Evolutionary conservation across 2,888 invertebrate genomes (phyloP).

Genomic region (Lagria hirta): DNA sequence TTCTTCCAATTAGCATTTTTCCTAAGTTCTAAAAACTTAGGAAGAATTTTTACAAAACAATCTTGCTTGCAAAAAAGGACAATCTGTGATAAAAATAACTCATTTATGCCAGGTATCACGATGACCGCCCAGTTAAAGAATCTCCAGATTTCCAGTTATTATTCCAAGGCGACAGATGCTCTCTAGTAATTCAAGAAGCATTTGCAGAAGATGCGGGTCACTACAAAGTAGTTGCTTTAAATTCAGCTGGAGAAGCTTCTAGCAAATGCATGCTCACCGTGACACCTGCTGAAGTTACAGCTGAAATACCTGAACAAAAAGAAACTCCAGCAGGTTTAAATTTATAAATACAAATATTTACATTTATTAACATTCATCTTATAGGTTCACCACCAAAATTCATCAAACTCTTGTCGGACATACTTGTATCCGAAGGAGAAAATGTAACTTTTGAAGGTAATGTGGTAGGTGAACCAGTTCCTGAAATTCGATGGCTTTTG

Average conservation of each 20-base stretch:
- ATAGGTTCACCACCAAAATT: conserved; percentile 67
- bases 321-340: conserved; percentile 46
- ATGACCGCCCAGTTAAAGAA: conserved; percentile 79
- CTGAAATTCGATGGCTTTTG: conserved; percentile 69
- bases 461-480: conserved; percentile 68
- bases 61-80: too few species aligned
- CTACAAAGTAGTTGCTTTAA: conserved; percentile 80
- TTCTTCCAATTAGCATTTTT: too few species aligned
- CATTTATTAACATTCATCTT: too few species aligned
- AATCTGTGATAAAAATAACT: too few species aligned
- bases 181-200: conserved; percentile 70
- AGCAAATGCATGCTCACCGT: conserved; percentile 68
- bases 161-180: conserved; percentile 82
- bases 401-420: conserved; percentile 68
- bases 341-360: too few species aligned
- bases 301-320: conserved; percentile 51
- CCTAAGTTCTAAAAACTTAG: too few species aligned
- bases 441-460: conserved; percentile 67
- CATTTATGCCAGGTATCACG: too few species aligned
- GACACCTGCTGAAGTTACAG: conserved; percentile 53
- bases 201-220: conserved; percentile 74
- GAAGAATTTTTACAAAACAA: too few species aligned
- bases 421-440: conserved; percentile 71
- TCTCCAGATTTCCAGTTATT: conserved; percentile 78
- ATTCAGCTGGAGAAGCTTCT: conserved; percentile 79